Base-by-base conservation (phyloP, 2,113 vertebrate genomes). In the Astur gentilis region DNA sequence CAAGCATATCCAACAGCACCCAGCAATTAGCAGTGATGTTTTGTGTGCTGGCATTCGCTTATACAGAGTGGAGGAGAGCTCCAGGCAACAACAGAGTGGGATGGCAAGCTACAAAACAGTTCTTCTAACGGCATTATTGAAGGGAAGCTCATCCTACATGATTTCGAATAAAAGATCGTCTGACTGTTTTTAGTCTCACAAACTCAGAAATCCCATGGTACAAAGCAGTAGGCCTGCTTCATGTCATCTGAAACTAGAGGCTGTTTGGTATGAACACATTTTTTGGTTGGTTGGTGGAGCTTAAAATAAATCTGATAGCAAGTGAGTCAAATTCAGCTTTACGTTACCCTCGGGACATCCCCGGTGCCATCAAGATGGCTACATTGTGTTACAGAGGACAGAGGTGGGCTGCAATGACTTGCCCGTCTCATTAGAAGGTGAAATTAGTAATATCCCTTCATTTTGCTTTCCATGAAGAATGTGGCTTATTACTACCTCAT, bases 331-430 rank as follows among this genome's bases (percentile, higher is more conserved):
- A 70, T 44, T 58, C 49, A 73, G 31, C 54, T 50, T 54, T 32
- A 17, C 6, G 0, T 57, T 50, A 34, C 31, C 7, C 11, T 6
- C 8, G 19, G 42, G 57, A 61, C 10, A 32, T 15, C 19, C 22
- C 36, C 1, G 2, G 23, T 26, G 45, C n/a, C 34, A 19, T 47
- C 18, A 34, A 52, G 36, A 72, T 11, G 50, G 49, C 29, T 52
- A 15, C 0, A 0, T 16, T 62, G 31, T 1, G 0, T 72, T 65
- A 38, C 2, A 5, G 34, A 45, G 65, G 44, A 22, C 5, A 2
- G 26, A 85, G 40, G 9, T 38, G 36, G 20, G 57, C 57, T 88
- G 58, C 38, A 67, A 16, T 14, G 17, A 27, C 40, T 34, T 4
- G 9, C 12, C 27, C 38, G 25, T 19, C 61, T 52, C 61, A 15